phyloP scores from a whole-genome alignment of 1,140 invertebrate genomes.

The Berghia stephanieae region DNA sequence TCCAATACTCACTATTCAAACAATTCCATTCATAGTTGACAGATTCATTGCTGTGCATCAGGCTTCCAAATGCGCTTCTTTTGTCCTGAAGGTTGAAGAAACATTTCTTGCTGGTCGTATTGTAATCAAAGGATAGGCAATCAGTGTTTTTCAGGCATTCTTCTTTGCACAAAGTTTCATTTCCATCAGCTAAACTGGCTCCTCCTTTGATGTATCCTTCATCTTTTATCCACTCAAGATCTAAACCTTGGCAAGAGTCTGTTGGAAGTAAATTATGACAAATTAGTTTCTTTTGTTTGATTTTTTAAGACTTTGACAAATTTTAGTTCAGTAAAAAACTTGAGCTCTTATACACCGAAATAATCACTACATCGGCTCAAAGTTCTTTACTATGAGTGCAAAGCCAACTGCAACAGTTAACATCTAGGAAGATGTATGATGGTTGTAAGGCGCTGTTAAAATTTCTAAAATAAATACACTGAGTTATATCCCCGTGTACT shows the following conservation, averaged over 20 bases:
- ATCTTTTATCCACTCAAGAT: constrained; percentile 44
- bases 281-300: background rate
- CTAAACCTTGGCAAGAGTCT: constrained; percentile 51
- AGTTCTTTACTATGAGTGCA: too few relatives aligned
- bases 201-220: constrained; percentile 19
- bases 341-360: background rate
- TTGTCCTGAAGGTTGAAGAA: constrained; percentile 35
- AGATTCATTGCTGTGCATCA: background rate
- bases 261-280: constrained; percentile 8
- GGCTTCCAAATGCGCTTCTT: constrained; percentile 3
- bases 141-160: constrained; percentile 31
- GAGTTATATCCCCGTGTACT: too few relatives aligned
- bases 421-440: background rate
- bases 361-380: too few relatives aligned
- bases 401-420: background rate
- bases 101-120: constrained; percentile 36
- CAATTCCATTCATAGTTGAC: constrained; percentile 47
- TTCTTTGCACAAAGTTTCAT: constrained; percentile 32
- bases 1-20: constrained; percentile 45
- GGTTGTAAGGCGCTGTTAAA: too few relatives aligned
- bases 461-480: too few relatives aligned
- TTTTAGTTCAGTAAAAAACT: background rate
- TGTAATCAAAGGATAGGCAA: constrained; percentile 43
- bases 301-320: background rate
- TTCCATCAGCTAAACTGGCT: background rate